Conservation (phyloP, 2,888 invertebrate species). For the Plusia festucae region DNA sequence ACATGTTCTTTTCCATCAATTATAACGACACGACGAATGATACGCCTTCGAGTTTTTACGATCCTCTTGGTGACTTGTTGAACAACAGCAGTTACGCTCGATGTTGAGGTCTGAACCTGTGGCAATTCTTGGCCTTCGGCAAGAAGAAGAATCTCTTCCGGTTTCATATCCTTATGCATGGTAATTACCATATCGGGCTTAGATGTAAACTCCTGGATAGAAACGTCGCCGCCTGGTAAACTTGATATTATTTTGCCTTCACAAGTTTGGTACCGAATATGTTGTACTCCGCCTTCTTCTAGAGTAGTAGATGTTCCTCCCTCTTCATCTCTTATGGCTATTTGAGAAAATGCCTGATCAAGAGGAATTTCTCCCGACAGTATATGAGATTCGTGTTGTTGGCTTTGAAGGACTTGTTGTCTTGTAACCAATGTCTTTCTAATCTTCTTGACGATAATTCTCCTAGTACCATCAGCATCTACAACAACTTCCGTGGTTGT, state of each 20-base stretch:
- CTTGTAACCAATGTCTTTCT: conserved; percentile 91
- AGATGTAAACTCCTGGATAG: conserved; percentile 91
- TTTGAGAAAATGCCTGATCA: conserved; percentile 91
- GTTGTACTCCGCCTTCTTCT: conserved; percentile 91
- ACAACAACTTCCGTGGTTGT: conserved; percentile 95
- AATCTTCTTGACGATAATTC: conserved; percentile 93
- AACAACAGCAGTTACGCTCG: conserved; percentile 93
- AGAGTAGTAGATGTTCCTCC: conserved; percentile 89
- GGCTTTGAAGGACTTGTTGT: conserved; percentile 91
- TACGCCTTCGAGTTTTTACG: conserved; percentile 93
- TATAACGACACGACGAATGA: conserved; percentile 93
- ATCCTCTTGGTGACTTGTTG: conserved; percentile 94
- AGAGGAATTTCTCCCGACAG: conserved; percentile 89
- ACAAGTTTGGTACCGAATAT: conserved; percentile 90
- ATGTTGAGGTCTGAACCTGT: conserved; percentile 90
- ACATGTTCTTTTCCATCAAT: conserved; percentile 95
- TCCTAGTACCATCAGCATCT: conserved; percentile 94
- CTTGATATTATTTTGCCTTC: conserved; percentile 91
- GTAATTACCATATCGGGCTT: conserved; percentile 90
- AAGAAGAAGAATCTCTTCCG: conserved; percentile 82
- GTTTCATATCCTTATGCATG: conserved; percentile 88
- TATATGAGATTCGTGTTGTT: conserved; percentile 88
- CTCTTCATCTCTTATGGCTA: conserved; percentile 91
- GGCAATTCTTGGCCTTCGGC: conserved; percentile 80
- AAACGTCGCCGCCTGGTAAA: conserved; percentile 90